phyloP scores from a whole-genome alignment of 2,797 vertebrate genomes.

The Chloroceryle inda region DNA sequence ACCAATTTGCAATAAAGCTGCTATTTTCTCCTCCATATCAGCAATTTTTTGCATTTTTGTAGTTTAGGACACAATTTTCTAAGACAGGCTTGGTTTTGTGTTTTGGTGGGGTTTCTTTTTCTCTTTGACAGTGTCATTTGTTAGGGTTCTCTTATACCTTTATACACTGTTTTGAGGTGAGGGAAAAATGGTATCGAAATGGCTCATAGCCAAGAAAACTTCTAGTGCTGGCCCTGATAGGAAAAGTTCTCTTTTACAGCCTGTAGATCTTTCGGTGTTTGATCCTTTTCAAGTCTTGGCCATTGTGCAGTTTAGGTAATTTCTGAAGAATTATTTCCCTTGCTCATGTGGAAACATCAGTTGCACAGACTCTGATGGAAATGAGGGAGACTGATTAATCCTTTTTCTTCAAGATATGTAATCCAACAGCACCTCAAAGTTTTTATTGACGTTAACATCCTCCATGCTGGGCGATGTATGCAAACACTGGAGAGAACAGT shows the following conservation, averaged over 20 bases:
- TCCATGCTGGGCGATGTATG: not conserved
- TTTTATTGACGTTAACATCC: not conserved
- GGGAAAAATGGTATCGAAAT: not conserved
- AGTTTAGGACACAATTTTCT: not conserved
- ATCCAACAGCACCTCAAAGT: not conserved
- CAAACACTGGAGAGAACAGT: not conserved
- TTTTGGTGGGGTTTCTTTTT: not conserved
- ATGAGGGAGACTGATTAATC: not conserved
- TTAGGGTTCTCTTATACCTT: not conserved
- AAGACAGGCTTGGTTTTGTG: not conserved
- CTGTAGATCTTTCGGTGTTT: not conserved
- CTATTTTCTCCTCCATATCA: not conserved
- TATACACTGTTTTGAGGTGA: not conserved
- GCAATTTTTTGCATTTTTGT: not conserved
- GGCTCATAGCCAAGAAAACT: not conserved
- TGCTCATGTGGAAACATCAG: rapidly evolving
- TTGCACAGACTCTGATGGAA: not conserved
- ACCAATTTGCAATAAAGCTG: not conserved
- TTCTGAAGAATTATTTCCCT: not conserved
- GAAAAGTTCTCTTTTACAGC: not conserved
- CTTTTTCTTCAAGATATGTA: not conserved
- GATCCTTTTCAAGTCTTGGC: not conserved
- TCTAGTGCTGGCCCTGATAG: not conserved
- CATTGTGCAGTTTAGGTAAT: not conserved
- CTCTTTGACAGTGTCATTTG: rapidly evolving